Evolutionary conservation across 2,888 invertebrate genomes (phyloP).

Genomic region (Pseudanteris insignis): DNA sequence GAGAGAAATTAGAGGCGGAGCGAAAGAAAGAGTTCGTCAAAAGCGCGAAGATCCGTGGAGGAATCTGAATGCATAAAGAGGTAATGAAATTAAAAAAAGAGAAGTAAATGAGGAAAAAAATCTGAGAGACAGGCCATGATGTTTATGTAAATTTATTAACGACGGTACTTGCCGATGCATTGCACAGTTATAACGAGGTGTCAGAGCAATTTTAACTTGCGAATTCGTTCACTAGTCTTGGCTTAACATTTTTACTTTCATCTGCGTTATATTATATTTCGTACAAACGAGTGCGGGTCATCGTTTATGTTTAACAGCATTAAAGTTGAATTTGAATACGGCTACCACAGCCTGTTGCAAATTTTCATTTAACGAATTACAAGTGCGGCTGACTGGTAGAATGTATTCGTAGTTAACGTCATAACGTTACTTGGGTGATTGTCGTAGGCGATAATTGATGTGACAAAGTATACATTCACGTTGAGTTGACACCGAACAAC

Average conservation of each 20-base stretch:
- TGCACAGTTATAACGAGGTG: conserved; percentile 23
- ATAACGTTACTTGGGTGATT: too few relatives aligned
- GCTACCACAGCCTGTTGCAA: too few relatives aligned
- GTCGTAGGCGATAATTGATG: not conserved
- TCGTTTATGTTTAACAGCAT: too few relatives aligned
- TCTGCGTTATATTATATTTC: too few relatives aligned
- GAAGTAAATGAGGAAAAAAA: not conserved
- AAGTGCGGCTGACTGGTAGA: too few relatives aligned
- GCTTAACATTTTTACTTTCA: conserved; percentile 11
- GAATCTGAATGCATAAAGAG: conserved; percentile 27
- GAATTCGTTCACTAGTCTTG: conserved; percentile 20
- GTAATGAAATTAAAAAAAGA: conserved; percentile 13
- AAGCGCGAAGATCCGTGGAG: conserved; percentile 15
- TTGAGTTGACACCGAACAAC: not conserved
- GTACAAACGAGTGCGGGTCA: too few relatives aligned
- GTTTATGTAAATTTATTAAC: too few relatives aligned
- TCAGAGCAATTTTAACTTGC: conserved; percentile 28
- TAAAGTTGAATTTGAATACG: too few relatives aligned
- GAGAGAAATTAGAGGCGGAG: too few relatives aligned
- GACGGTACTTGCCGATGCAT: not conserved
- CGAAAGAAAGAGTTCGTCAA: conserved; percentile 2
- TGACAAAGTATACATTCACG: not conserved
- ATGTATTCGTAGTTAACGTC: too few relatives aligned
- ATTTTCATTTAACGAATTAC: too few relatives aligned
- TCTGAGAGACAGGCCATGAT: too few relatives aligned